A percentile compares a stretch with the other conserved stretches of the same genome.
Evolutionary conservation across 2,113 vertebrate species (phyloP).

Genomic region (Rhea pennata): DNA sequence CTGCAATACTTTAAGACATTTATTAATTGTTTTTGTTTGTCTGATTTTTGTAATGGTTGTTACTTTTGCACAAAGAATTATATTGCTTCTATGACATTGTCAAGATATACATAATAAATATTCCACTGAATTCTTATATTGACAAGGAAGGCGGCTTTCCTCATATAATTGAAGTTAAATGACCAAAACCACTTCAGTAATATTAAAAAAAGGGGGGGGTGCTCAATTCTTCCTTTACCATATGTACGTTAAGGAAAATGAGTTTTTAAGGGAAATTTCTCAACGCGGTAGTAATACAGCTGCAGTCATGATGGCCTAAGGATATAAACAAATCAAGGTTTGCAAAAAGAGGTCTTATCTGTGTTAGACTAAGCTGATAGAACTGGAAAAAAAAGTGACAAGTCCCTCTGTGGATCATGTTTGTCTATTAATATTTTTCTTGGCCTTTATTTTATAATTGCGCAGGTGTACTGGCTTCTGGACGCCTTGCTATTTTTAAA

Average conservation of each 20-base stretch:
- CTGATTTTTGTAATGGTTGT: not conserved
- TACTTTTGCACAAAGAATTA: not conserved
- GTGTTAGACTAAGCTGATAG: not conserved
- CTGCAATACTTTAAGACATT: not conserved
- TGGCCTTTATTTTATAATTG: not conserved
- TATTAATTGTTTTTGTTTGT: not conserved
- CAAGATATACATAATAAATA: not conserved
- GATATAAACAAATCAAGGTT: not conserved
- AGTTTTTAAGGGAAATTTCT: not conserved
- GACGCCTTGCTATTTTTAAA: not conserved
- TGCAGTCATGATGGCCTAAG: not conserved
- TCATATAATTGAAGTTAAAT: accelerated
- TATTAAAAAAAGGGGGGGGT: not conserved
- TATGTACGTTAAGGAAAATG: not conserved
- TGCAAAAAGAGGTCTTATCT: not conserved
- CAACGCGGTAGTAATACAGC: not conserved
- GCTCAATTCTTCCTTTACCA: not conserved
- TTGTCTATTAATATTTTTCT: not conserved
- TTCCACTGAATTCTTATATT: not conserved
- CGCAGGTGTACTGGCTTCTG: not conserved
- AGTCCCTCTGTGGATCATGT: not conserved
- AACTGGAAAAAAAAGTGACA: not conserved
- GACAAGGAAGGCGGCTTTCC: not conserved
- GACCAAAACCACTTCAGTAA: not conserved
- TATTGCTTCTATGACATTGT: not conserved